Percentiles rank a stretch among this genome's conserved stretches.
These are phyloP conservation scores for Drosophila fulvimacula DNA, from an alignment of 2,888 invertebrate species.

Conservation along the genomic window DNA sequence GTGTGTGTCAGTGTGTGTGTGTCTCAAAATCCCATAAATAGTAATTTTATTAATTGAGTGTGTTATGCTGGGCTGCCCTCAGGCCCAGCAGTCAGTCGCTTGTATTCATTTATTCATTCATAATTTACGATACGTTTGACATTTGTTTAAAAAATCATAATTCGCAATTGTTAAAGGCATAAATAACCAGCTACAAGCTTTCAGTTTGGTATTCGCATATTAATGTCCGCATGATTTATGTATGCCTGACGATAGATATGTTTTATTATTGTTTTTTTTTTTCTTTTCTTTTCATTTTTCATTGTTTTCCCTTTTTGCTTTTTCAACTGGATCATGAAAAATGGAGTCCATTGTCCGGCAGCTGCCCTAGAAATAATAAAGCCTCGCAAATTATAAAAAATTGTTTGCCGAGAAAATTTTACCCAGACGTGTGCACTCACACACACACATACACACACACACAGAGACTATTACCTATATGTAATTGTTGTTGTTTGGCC, in stretches of 20 bases:
- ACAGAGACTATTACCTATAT: neutral
- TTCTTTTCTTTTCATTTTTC: neutral
- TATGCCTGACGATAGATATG: constrained; percentile 26
- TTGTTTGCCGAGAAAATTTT: constrained; percentile 55
- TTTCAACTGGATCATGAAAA: neutral
- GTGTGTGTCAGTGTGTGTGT: constrained; percentile 24
- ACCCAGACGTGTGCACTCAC: constrained; percentile 20
- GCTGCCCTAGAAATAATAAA: constrained; percentile 53
- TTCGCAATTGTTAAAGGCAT: constrained; percentile 50
- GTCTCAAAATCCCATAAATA: constrained; percentile 69
- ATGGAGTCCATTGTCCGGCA: constrained; percentile 24
- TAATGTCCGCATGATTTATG: constrained; percentile 65
- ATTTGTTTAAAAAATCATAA: constrained; percentile 54
- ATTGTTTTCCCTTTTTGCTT: neutral
- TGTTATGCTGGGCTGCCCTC: constrained; percentile 9
- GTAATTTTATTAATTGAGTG: constrained; percentile 77
- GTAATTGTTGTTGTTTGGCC: constrained; percentile 57
- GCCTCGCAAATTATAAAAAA: constrained; percentile 58
- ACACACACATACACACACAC: neutral
- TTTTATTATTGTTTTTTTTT: constrained; percentile 9
- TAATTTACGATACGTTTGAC: constrained; percentile 30
- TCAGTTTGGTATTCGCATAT: constrained; percentile 37
- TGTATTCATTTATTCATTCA: constrained; percentile 37
- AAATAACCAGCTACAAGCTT: constrained; percentile 44
- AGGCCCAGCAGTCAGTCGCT: neutral